Conservation (phyloP, 2,888 invertebrate species). For the Carpatolechia fugitivella region DNA sequence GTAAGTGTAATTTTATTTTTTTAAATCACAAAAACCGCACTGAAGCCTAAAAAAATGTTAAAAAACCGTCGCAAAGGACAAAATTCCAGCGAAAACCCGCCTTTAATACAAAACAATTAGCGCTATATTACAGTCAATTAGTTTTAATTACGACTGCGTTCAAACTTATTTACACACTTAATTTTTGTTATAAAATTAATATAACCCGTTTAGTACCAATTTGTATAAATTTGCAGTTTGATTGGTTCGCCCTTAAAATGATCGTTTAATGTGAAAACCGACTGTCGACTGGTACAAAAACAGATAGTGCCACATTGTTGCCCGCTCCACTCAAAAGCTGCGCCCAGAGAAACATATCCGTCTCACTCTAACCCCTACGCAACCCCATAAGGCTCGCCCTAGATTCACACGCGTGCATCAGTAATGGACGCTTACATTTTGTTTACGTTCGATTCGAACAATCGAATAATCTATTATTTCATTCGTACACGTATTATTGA, state of each 20-base stretch:
- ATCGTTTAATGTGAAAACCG: slow-evolving; percentile 77
- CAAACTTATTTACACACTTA: slow-evolving; percentile 79
- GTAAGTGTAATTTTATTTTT: background rate
- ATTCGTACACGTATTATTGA: slow-evolving; percentile 79
- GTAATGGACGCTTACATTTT: slow-evolving; percentile 76
- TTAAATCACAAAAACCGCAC: background rate
- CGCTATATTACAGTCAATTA: slow-evolving; percentile 75
- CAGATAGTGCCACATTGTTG: slow-evolving; percentile 57
- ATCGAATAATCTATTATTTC: slow-evolving; percentile 80
- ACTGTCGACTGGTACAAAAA: slow-evolving; percentile 73
- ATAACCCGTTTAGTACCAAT: slow-evolving; percentile 79
- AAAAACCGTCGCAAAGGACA: slow-evolving; percentile 55
- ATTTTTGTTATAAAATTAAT: slow-evolving; percentile 80
- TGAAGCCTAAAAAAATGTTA: slow-evolving; percentile 32
- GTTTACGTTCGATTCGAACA: slow-evolving; percentile 78
- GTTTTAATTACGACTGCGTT: slow-evolving; percentile 74
- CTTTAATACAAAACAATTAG: slow-evolving; percentile 73
- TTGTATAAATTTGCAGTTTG: slow-evolving; percentile 78
- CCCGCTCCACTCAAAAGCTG: slow-evolving; percentile 23
- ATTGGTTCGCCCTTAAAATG: slow-evolving; percentile 78
- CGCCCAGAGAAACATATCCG: slow-evolving; percentile 35
- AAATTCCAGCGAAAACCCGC: slow-evolving; percentile 62
- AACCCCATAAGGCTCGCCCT: slow-evolving; percentile 31
- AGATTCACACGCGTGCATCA: slow-evolving; percentile 51
- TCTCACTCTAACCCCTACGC: slow-evolving; percentile 42